phyloP scores from a whole-genome alignment of 2,888 invertebrate genomes.

The Cryptophagus acutangulus region DNA sequence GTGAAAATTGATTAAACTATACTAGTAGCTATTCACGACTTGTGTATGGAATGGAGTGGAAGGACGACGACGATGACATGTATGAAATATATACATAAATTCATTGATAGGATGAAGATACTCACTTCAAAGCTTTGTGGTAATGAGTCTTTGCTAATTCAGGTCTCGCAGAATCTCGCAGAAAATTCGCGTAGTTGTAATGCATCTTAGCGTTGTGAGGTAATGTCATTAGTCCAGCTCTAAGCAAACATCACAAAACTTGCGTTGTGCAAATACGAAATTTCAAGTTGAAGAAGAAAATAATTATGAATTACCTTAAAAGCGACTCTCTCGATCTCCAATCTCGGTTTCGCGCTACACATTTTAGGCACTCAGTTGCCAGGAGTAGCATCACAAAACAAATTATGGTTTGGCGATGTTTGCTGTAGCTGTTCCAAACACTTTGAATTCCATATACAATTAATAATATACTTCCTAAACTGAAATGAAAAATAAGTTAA shows the following conservation, averaged over 20 bases:
- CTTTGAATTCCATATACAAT: conserved; percentile 70
- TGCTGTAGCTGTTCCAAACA: conserved; percentile 55
- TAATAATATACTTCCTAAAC: conserved; percentile 74
- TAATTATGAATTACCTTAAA: conserved; percentile 62
- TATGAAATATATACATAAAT: conserved; percentile 2
- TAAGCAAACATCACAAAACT: conserved; percentile 43
- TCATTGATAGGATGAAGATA: conserved; percentile 23
- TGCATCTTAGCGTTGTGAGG: conserved; percentile 88
- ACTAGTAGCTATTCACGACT: background rate
- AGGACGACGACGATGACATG: background rate
- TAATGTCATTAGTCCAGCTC: conserved; percentile 71
- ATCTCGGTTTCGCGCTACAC: conserved; percentile 65
- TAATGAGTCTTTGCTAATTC: conserved; percentile 74
- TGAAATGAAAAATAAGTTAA: conserved; percentile 45
- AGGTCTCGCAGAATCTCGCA: conserved; percentile 69
- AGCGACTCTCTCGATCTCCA: conserved; percentile 75
- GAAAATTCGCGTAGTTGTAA: conserved; percentile 84
- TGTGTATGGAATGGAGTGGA: background rate
- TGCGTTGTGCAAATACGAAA: background rate
- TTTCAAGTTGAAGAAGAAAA: background rate
- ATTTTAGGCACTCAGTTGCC: conserved; percentile 60
- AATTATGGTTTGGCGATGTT: conserved; percentile 50
- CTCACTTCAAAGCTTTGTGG: conserved; percentile 72
- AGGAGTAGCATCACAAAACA: conserved; percentile 56
- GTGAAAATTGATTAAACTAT: conserved; percentile 24